Evolutionary conservation across 2,797 vertebrate genomes (phyloP).

Genomic region (Pempheris klunzingeri): DNA sequence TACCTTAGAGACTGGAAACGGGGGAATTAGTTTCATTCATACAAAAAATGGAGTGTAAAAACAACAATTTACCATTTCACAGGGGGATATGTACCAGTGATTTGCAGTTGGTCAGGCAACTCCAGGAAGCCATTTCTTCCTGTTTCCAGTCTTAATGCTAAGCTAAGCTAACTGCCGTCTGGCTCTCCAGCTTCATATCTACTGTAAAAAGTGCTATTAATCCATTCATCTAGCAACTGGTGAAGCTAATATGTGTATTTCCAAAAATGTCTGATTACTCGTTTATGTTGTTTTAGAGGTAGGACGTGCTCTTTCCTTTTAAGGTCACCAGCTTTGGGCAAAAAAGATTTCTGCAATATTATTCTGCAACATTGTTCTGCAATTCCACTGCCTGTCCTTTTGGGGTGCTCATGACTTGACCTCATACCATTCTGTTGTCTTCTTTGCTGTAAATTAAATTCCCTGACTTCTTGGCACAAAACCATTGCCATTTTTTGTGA

Average conservation of each 20-base stretch:
- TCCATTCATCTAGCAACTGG: background rate
- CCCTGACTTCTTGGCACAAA: background rate
- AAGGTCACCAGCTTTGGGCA: background rate
- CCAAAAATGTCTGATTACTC: background rate
- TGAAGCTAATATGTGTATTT: no score
- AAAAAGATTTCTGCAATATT: background rate
- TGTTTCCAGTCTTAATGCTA: background rate
- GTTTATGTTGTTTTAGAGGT: background rate
- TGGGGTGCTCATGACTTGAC: constrained; percentile 5
- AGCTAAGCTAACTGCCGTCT: background rate
- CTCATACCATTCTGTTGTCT: background rate
- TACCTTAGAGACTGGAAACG: background rate
- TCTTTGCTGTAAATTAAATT: background rate
- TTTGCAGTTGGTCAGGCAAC: background rate
- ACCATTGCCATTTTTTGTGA: background rate
- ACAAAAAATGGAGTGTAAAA: background rate
- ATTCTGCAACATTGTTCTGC: no score
- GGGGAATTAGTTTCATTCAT: no score
- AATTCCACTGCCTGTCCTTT: background rate
- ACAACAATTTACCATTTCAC: background rate
- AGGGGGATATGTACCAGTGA: background rate
- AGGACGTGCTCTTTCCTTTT: background rate
- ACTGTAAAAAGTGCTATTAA: background rate
- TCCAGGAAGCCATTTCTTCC: background rate
- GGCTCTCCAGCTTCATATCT: background rate